These are phyloP conservation scores for Anaspis maculata DNA, from an alignment of 2,888 invertebrate genomes.

Conservation along the genomic window DNA sequence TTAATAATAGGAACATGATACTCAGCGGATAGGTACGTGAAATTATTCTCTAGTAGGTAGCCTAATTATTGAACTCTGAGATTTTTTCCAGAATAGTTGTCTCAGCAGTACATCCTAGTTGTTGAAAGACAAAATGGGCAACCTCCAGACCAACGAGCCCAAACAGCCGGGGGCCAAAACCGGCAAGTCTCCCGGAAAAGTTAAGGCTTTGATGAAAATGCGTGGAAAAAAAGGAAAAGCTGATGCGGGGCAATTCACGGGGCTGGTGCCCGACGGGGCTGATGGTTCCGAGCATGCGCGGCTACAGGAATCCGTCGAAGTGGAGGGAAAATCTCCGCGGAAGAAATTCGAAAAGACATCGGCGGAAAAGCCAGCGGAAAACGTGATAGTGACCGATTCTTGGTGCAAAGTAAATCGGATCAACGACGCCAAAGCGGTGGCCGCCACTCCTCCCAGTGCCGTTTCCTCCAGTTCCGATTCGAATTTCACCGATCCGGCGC, in stretches of 20 bases:
- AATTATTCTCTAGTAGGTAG: no score
- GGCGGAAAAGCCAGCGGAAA: constrained; percentile 11
- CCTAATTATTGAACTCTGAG: no score
- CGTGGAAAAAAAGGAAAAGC: constrained; percentile 37
- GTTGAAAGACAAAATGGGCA: constrained; percentile 53
- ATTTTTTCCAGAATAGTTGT: no score
- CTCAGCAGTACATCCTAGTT: no score
- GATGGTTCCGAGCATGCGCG: no score
- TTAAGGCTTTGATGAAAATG: constrained; percentile 49
- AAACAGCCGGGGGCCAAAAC: constrained; percentile 43
- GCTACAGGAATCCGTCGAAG: constrained; percentile 6
- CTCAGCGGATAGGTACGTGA: no score
- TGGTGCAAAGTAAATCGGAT: constrained; percentile 28
- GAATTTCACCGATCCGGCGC: constrained; percentile 66
- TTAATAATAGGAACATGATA: no score
- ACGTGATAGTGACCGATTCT: constrained; percentile 28
- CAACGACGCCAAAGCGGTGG: constrained; percentile 26
- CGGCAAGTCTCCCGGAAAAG: constrained; percentile 50
- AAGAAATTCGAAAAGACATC: constrained; percentile 9
- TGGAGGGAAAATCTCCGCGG: constrained; percentile 11
- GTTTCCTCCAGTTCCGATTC: constrained; percentile 56
- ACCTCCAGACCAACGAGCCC: constrained; percentile 46
- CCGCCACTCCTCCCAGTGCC: constrained; percentile 45
- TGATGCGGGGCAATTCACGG: constrained; percentile 31
- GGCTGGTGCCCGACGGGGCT: constrained; percentile 27